phyloP scores from a whole-genome alignment of 2,888 invertebrate species.

The Drosophila planitibia region DNA sequence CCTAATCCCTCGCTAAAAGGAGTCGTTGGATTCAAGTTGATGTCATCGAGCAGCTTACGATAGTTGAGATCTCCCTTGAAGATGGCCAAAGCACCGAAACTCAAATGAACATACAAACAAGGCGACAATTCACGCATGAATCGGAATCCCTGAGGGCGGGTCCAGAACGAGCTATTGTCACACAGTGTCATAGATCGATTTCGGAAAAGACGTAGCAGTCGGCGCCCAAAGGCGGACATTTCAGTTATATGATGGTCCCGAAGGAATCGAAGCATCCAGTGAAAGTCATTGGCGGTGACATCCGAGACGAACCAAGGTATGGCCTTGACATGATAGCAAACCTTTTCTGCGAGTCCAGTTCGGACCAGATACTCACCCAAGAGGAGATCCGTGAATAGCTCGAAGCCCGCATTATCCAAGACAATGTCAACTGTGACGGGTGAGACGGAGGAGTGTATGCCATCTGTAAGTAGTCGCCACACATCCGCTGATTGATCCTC shows the following conservation, averaged over 20 bases:
- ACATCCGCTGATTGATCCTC: conserved; percentile 87
- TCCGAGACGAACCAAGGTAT: conserved; percentile 99
- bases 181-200: conserved; percentile 84
- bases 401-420: conserved; percentile 97
- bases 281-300: conserved; percentile 90
- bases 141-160: conserved; percentile 91
- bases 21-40: conserved; percentile 90
- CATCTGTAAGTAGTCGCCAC: conserved; percentile 85
- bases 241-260: conserved; percentile 69
- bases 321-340: conserved; percentile 93
- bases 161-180: conserved; percentile 92
- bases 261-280: conserved; percentile 88
- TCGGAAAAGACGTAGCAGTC: conserved; percentile 87
- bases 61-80: conserved; percentile 99
- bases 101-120: conserved; percentile 90
- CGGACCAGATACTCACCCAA: conserved; percentile 92
- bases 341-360: conserved; percentile 87
- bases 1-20: conserved; percentile 86
- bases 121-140: conserved; percentile 90
- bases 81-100: conserved; percentile 89
- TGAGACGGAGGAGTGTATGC: conserved; percentile 23
- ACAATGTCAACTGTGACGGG: conserved; percentile 90
- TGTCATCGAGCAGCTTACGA: conserved; percentile 95
- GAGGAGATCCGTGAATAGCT: conserved; percentile 94
- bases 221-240: conserved; percentile 85